Conservation (phyloP, 2,888 invertebrate genomes). For the Fissipunctia ypsillon region DNA sequence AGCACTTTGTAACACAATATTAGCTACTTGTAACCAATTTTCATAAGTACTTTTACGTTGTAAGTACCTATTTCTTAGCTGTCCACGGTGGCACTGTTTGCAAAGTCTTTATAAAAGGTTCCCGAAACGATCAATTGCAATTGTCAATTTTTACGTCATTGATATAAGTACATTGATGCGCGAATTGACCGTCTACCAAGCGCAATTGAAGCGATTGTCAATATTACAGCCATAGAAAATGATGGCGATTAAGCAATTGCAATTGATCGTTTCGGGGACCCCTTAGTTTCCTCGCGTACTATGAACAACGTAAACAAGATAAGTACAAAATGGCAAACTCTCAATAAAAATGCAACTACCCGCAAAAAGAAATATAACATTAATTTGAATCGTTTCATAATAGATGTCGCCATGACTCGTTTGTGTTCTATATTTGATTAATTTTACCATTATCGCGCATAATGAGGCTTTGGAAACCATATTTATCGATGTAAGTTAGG, state of each 20-base stretch:
- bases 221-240: no score
- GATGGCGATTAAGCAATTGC: no score
- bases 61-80: slow-evolving; percentile 3
- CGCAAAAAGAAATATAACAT: slow-evolving; percentile 22
- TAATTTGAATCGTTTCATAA: background rate
- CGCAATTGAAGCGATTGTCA: no score
- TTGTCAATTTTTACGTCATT: no score
- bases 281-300: background rate
- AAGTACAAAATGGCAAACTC: background rate
- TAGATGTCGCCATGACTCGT: slow-evolving; percentile 54
- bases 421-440: background rate
- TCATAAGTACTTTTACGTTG: slow-evolving; percentile 17
- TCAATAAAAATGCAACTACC: slow-evolving; percentile 41
- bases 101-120: background rate
- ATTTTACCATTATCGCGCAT: background rate
- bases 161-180: no score
- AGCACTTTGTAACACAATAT: slow-evolving; percentile 25
- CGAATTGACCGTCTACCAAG: no score
- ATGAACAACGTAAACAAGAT: background rate
- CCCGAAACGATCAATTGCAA: no score
- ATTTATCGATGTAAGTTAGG: background rate
- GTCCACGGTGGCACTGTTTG: background rate
- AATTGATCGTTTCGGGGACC: no score
- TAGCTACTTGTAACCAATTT: slow-evolving; percentile 9
- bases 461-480: background rate